Evolutionary conservation across 2,888 invertebrate genomes (phyloP).

Genomic region (Chelonus formosanus): DNA sequence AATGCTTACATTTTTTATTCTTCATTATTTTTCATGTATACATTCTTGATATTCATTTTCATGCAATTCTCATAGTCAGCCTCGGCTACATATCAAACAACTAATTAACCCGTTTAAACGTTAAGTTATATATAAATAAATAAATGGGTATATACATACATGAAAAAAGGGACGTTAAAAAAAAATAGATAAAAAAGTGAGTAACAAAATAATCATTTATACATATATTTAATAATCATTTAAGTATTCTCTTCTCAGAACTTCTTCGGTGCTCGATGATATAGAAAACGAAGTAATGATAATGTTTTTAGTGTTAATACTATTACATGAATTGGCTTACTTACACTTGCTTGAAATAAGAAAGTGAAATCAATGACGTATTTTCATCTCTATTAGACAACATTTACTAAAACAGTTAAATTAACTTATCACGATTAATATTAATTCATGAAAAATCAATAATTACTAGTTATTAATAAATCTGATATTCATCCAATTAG

Average conservation of each 20-base stretch:
- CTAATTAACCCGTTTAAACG: constrained; percentile 15
- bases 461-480: constrained; percentile 34
- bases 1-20: constrained; percentile 13
- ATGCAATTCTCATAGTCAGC: constrained; percentile 39
- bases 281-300: too few relatives aligned
- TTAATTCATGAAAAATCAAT: constrained; percentile 17
- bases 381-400: constrained; percentile 17
- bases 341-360: constrained; percentile 7
- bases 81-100: constrained; percentile 42
- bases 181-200: not conserved
- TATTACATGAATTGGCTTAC: constrained; percentile 23
- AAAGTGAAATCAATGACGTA: not conserved
- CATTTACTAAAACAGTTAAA: constrained; percentile 4
- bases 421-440: not conserved
- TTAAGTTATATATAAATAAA: constrained; percentile 20
- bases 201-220: not conserved
- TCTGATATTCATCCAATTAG: constrained; percentile 37
- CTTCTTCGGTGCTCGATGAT: too few relatives aligned
- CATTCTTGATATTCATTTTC: constrained; percentile 21
- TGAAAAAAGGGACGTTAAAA: constrained; percentile 3
- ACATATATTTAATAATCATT: too few relatives aligned
- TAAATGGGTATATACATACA: constrained; percentile 2
- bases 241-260: too few relatives aligned
- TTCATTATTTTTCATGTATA: constrained; percentile 13
- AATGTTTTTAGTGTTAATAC: constrained; percentile 25